Evolutionary conservation across 2,797 vertebrate species (phyloP).

Genomic region (Epinephelus awoara): DNA sequence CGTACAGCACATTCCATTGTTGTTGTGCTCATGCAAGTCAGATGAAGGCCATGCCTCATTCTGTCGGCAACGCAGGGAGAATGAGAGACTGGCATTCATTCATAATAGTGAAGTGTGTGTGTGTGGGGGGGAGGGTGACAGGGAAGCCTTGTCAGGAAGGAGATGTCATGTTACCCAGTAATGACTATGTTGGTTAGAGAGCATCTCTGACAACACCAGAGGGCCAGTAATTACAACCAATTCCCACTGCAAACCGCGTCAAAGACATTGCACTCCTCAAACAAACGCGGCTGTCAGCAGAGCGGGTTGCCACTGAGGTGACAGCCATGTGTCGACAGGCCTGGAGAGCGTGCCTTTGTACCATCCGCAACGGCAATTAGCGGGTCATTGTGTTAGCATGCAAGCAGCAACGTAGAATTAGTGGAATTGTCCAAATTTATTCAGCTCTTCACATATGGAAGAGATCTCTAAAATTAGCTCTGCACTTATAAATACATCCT

Average conservation of each 20-base stretch:
- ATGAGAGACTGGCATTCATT: slow-evolving; percentile 75
- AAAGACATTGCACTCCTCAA: slow-evolving; percentile 77
- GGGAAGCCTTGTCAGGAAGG: slow-evolving; percentile 78
- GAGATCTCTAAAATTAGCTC: slow-evolving; percentile 53
- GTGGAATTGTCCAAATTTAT: slow-evolving; percentile 71
- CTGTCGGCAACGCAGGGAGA: slow-evolving; percentile 71
- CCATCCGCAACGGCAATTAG: slow-evolving; percentile 80
- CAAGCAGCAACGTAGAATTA: slow-evolving; percentile 71
- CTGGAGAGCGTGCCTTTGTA: slow-evolving; percentile 74
- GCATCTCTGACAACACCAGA: slow-evolving; percentile 85
- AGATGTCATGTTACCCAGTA: slow-evolving; percentile 85
- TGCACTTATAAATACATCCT: slow-evolving; percentile 7
- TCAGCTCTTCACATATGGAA: slow-evolving; percentile 50
- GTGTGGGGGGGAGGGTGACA: slow-evolving; percentile 17
- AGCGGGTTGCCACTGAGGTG: slow-evolving; percentile 74
- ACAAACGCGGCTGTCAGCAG: slow-evolving; percentile 78
- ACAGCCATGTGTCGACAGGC: slow-evolving; percentile 77
- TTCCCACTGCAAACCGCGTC: slow-evolving; percentile 79
- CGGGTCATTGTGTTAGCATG: slow-evolving; percentile 84
- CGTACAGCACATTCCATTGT: slow-evolving; percentile 73
- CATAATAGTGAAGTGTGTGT: slow-evolving; percentile 71
- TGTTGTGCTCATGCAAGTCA: slow-evolving; percentile 84
- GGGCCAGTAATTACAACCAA: slow-evolving; percentile 87
- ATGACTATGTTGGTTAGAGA: slow-evolving; percentile 86
- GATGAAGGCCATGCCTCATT: slow-evolving; percentile 85